Conservation (phyloP, 1,140 invertebrate species). For the Polypedilum pembai region DNA sequence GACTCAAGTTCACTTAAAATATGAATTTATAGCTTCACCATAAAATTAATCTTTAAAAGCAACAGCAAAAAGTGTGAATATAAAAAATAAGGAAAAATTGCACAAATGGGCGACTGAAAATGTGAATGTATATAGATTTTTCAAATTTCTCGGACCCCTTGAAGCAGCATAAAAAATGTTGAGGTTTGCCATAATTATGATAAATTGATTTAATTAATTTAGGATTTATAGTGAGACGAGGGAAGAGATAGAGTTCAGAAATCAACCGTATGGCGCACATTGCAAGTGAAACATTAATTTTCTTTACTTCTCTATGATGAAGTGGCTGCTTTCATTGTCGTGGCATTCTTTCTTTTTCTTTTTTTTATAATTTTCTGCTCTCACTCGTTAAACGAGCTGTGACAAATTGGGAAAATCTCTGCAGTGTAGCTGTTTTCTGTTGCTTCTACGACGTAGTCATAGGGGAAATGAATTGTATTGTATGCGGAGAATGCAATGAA, state of each 20-base stretch:
- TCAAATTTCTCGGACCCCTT: not conserved
- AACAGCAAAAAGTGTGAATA: not conserved
- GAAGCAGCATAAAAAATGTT: constrained; percentile 3
- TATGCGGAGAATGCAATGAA: not conserved
- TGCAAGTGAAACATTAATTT: constrained; percentile 27
- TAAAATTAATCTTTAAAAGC: not conserved
- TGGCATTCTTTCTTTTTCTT: not conserved
- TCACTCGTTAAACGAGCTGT: constrained; percentile 12
- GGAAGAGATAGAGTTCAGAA: not conserved
- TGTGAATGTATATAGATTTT: not conserved
- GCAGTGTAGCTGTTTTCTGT: not conserved
- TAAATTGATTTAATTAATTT: constrained; percentile 29
- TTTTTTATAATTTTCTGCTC: not conserved
- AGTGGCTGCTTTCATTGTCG: not conserved
- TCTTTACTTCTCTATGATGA: not conserved
- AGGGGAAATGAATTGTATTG: not conserved
- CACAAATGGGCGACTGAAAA: not conserved
- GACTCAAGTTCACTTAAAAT: no score
- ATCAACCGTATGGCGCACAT: constrained; percentile 20
- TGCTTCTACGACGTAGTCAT: not conserved
- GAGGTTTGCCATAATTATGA: constrained; percentile 27
- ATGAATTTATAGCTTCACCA: no score
- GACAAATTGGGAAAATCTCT: constrained; percentile 27
- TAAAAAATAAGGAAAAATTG: not conserved
- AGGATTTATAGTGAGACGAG: not conserved